Conservation (phyloP, 2,888 invertebrate species). For the Stenichneumon culpator region DNA sequence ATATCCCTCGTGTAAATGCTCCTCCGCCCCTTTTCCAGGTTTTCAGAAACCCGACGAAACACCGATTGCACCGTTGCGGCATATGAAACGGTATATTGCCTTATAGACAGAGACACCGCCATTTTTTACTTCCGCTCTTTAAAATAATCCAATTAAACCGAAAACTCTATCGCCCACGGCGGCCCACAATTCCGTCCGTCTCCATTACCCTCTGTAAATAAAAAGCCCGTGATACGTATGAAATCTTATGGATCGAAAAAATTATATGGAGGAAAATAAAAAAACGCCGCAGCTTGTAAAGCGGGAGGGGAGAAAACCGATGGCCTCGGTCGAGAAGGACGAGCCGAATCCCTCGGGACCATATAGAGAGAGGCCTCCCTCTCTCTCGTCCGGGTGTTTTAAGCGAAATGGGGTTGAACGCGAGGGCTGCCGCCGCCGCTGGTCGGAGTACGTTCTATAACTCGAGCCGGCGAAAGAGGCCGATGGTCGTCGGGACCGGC, state of each 20-base stretch:
- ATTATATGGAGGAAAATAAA: background rate
- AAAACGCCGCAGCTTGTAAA: background rate
- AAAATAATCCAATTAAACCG: background rate
- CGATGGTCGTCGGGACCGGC: conserved; percentile 34
- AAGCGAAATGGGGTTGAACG: conserved; percentile 70
- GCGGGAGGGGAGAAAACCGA: conserved; percentile 21
- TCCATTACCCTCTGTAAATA: background rate
- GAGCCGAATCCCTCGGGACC: conserved; percentile 42
- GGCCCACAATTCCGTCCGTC: background rate
- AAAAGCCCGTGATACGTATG: background rate
- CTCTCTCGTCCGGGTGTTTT: conserved; percentile 51
- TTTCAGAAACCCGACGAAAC: background rate
- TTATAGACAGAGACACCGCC: background rate
- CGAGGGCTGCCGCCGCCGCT: conserved; percentile 42
- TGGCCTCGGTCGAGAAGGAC: conserved; percentile 34
- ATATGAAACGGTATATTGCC: background rate
- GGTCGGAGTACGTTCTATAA: background rate
- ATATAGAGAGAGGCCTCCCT: conserved; percentile 3
- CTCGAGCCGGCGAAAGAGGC: conserved; percentile 33
- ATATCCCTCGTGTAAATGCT: conserved; percentile 1
- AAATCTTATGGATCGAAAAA: background rate
- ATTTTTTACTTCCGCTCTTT: background rate
- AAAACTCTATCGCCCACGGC: background rate
- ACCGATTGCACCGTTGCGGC: background rate
- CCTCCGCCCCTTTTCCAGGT: background rate